phyloP scores from a whole-genome alignment of 35 echinoderm and acorn worm genomes.

The Heliocidaris erythrogramma region DNA sequence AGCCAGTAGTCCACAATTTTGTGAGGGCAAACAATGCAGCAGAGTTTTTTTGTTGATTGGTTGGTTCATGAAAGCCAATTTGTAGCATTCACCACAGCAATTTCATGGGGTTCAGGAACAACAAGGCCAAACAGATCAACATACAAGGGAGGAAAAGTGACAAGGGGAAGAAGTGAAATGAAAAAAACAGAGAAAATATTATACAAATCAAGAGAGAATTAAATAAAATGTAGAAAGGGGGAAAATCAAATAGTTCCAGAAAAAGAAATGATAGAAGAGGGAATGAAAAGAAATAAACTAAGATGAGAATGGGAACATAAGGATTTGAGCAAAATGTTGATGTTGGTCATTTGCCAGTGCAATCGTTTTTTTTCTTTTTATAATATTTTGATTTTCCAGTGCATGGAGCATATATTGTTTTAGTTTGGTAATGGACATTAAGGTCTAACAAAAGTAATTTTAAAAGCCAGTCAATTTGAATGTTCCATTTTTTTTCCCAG shows the following conservation, averaged over 20 bases:
- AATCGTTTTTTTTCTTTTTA: background rate
- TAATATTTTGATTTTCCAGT: background rate
- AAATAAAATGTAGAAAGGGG: background rate
- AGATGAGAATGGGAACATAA: background rate
- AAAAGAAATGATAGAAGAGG: background rate
- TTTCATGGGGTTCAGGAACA: background rate
- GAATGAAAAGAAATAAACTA: background rate
- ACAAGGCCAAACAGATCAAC: background rate
- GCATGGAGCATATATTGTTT: background rate
- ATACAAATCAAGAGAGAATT: background rate
- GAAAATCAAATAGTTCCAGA: background rate
- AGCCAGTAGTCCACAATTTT: constrained; percentile 2
- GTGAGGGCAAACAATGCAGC: constrained; percentile 8
- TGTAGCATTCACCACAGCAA: constrained; percentile 8
- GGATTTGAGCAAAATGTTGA: background rate
- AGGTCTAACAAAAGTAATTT: background rate
- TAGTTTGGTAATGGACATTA: background rate
- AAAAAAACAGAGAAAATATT: background rate
- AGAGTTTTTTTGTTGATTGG: constrained; percentile 19
- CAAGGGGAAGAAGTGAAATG: background rate
- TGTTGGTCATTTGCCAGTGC: background rate
- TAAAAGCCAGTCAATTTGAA: background rate
- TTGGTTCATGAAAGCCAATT: constrained; percentile 18
- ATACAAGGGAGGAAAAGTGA: constrained; percentile 20
- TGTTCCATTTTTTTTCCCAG: background rate